Conservation (phyloP, 2,113 vertebrate genomes). For the Tautogolabrus adspersus region DNA sequence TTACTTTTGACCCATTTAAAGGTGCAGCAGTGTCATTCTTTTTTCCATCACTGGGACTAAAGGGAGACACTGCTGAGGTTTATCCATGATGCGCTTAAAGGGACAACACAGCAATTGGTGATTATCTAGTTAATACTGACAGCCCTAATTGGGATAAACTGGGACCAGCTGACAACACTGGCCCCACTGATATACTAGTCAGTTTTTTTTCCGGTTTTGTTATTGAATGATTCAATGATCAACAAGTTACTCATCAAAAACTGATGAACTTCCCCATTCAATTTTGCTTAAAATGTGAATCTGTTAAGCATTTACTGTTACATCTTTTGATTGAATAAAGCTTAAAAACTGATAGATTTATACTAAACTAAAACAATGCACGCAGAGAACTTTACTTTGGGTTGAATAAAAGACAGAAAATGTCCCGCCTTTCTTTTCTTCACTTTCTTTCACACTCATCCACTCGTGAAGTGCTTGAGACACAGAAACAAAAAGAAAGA, state of each 20-base stretch:
- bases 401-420: conserved; percentile 36
- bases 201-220: background rate
- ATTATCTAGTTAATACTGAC: too few species aligned
- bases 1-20: too few species aligned
- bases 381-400: conserved; percentile 43
- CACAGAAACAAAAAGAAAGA: conserved; percentile 47
- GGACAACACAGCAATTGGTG: too few species aligned
- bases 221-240: conserved; percentile 25
- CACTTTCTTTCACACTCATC: conserved; percentile 41
- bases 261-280: background rate
- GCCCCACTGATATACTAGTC: too few species aligned
- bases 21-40: too few species aligned
- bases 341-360: background rate
- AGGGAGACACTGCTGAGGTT: too few species aligned
- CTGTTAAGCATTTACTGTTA: background rate
- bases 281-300: background rate
- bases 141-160: too few species aligned
- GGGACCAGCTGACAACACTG: background rate
- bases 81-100: too few species aligned
- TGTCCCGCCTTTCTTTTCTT: conserved; percentile 48
- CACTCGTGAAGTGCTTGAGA: conserved; percentile 65
- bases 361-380: conserved; percentile 22
- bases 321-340: conserved; percentile 34
- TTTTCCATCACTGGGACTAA: too few species aligned
- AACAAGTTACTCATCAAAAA: conserved; percentile 15